These are phyloP conservation scores for Leptoclinus maculatus DNA, from an alignment of 2,797 vertebrate species.

Conservation along the genomic window DNA sequence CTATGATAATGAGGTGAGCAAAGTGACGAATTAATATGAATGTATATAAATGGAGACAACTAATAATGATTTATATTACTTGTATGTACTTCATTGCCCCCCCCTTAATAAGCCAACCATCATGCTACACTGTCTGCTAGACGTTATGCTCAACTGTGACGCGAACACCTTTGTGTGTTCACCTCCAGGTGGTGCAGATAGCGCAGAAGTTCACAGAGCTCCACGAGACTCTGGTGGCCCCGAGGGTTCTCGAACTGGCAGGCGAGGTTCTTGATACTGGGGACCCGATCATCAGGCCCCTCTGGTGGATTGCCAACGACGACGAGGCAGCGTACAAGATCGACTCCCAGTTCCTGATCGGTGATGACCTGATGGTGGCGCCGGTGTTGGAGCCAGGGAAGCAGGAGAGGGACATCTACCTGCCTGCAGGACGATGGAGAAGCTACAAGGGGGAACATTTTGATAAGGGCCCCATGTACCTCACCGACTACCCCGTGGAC, in stretches of 20 bases:
- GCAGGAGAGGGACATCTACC: conserved; percentile 93
- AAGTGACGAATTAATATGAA: not conserved
- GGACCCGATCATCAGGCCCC: conserved; percentile 93
- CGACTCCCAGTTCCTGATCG: conserved; percentile 96
- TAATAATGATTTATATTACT: not conserved
- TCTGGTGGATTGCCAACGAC: conserved; percentile 94
- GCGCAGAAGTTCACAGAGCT: conserved; percentile 90
- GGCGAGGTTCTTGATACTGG: conserved; percentile 89
- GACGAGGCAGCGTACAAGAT: conserved; percentile 90
- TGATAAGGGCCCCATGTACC: conserved; percentile 88
- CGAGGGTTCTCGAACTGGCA: conserved; percentile 90
- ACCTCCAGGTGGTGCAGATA: conserved; percentile 87
- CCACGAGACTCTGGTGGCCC: conserved; percentile 90
- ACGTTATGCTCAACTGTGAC: not conserved
- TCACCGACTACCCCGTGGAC: conserved; percentile 91
- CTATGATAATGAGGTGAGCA: conserved; percentile 86
- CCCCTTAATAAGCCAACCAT: no score
- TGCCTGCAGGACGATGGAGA: conserved; percentile 91
- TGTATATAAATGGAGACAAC: no score
- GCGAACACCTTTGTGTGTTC: not conserved
- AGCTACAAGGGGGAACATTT: conserved; percentile 94
- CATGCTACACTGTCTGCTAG: not conserved
- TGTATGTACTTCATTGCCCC: not conserved
- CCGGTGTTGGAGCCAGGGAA: conserved; percentile 94
- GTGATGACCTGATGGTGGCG: conserved; percentile 94